Conservation (phyloP, 2,113 vertebrate genomes). For the Hippotragus niger region DNA sequence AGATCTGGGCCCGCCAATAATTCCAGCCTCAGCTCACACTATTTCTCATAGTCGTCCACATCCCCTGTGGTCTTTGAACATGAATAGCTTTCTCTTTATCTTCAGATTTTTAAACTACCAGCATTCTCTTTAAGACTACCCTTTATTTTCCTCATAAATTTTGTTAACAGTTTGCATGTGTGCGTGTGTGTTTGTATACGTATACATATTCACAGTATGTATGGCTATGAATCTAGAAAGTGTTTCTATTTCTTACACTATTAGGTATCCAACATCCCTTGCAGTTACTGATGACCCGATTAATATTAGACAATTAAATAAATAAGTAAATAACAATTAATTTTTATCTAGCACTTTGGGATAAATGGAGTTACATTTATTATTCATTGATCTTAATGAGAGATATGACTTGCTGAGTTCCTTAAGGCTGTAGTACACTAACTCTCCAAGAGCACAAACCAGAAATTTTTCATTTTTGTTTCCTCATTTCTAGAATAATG, state of each 20-base stretch:
- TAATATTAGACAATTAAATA: not conserved
- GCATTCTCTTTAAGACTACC: not conserved
- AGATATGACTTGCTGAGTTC: not conserved
- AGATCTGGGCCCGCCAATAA: not conserved
- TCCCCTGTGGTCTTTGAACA: not conserved
- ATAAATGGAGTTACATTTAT: not conserved
- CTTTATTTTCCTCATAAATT: not conserved
- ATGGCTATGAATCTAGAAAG: not conserved
- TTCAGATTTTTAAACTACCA: not conserved
- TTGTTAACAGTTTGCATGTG: not conserved
- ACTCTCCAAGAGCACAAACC: not conserved
- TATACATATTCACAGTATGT: not conserved
- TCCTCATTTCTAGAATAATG: not conserved
- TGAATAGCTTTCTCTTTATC: not conserved
- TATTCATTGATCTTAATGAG: not conserved
- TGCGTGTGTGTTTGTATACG: fast-evolving
- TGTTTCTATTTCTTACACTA: not conserved
- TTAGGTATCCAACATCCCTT: not conserved
- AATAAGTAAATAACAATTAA: not conserved
- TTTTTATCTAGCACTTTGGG: not conserved
- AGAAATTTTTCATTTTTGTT: not conserved
- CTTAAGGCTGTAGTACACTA: not conserved
- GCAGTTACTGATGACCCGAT: not conserved
- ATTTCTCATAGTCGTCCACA: not conserved
- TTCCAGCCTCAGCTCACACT: not conserved